These are phyloP conservation scores for Formica selysi DNA, from an alignment of 1,140 invertebrate species.

Conservation along the genomic window DNA sequence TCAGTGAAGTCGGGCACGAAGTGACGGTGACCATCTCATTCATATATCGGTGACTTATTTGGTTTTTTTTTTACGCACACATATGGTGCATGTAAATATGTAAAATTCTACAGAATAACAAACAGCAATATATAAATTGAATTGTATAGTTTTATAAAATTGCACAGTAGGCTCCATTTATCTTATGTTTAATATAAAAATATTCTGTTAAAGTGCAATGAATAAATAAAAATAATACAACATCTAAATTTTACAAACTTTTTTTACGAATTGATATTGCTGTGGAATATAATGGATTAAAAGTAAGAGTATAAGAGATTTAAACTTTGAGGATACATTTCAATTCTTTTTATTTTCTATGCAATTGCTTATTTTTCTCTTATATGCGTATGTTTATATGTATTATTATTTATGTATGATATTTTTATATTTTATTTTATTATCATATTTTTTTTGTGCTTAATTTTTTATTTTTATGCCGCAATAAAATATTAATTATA, in stretches of 20 bases:
- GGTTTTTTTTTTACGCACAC: background rate
- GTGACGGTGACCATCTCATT: background rate
- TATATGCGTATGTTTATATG: background rate
- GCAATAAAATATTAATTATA: constrained; percentile 1
- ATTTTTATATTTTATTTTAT: too few relatives aligned
- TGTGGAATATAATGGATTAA: background rate
- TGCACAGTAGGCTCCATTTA: background rate
- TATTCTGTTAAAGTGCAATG: background rate
- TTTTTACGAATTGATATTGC: background rate
- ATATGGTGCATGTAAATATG: background rate
- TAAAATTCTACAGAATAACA: background rate
- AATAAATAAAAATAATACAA: background rate
- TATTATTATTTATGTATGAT: background rate
- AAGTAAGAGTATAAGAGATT: background rate
- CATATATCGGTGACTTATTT: background rate
- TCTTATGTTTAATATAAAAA: background rate
- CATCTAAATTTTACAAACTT: background rate
- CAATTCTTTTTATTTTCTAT: background rate
- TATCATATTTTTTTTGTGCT: too few relatives aligned
- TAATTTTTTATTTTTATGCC: background rate
- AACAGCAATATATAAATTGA: background rate
- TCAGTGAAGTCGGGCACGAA: constrained; percentile 29
- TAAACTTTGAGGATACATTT: background rate
- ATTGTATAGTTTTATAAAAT: background rate
- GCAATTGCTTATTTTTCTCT: background rate